Evolutionary conservation across 2,113 vertebrate species (phyloP).

Genomic region (Microcebus lehilahytsara): DNA sequence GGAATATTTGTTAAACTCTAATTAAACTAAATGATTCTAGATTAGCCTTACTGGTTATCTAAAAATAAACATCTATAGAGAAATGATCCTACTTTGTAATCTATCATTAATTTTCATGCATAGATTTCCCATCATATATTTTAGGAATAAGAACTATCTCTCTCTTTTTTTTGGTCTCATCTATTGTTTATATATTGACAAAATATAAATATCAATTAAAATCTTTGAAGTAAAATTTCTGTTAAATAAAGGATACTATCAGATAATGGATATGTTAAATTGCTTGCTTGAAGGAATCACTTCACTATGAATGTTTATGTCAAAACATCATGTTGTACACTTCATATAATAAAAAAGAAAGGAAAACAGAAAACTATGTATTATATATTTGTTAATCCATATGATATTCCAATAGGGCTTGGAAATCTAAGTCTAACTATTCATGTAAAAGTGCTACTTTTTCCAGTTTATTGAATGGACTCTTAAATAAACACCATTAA

Average conservation of each 20-base stretch:
- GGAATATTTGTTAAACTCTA: constrained; percentile 42
- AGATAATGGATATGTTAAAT: neutral
- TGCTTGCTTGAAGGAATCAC: neutral
- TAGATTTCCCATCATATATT: neutral
- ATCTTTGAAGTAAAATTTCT: neutral
- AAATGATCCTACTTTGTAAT: constrained; percentile 10
- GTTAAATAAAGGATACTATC: neutral
- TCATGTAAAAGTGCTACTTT: neutral
- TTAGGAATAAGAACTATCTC: neutral
- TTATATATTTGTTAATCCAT: neutral
- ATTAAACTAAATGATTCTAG: neutral
- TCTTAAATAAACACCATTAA: neutral
- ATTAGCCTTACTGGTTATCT: neutral
- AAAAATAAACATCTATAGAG: neutral
- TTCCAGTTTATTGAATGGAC: neutral
- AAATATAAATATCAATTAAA: neutral
- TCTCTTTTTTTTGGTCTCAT: neutral
- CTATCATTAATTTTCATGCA: neutral
- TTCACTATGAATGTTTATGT: neutral
- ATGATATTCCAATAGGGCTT: neutral
- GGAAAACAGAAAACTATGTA: neutral
- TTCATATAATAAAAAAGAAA: neutral
- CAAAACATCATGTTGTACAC: neutral
- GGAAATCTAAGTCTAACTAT: neutral
- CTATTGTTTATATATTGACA: constrained; percentile 34